Percentiles rank a stretch among this genome's conserved stretches.
phyloP scores from a whole-genome alignment of 2,113 vertebrate species.

The Xiphias gladius region DNA sequence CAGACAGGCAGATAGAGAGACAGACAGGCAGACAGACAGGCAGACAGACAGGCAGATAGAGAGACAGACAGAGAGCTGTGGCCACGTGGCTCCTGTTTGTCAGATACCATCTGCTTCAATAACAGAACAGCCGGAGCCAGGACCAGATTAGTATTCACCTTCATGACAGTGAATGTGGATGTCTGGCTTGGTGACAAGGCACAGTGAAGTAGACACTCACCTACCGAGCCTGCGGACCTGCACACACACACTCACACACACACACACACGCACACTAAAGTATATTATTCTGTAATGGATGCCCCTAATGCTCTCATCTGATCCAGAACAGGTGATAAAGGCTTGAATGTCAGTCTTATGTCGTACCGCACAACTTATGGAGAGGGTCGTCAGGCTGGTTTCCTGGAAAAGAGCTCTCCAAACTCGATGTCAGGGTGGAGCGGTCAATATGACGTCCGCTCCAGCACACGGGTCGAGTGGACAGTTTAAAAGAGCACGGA shows the following conservation, averaged over 20 bases:
- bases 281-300: slow-evolving; percentile 8
- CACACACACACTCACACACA: slow-evolving; percentile 16
- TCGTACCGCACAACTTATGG: slow-evolving; percentile 19
- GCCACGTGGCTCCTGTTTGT: slow-evolving; percentile 66
- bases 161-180: slow-evolving; percentile 67
- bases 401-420: slow-evolving; percentile 51
- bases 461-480: slow-evolving; percentile 34
- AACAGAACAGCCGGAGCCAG: slow-evolving; percentile 69
- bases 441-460: slow-evolving; percentile 53
- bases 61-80: slow-evolving; percentile 11
- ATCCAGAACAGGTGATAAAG: slow-evolving; percentile 42
- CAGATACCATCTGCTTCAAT: slow-evolving; percentile 80
- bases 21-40: neutral
- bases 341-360: slow-evolving; percentile 23
- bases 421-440: slow-evolving; percentile 26
- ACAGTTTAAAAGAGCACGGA: slow-evolving; percentile 34
- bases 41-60: slow-evolving; percentile 5
- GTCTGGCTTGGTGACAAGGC: slow-evolving; percentile 67
- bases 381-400: slow-evolving; percentile 32
- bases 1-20: neutral
- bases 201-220: slow-evolving; percentile 58
- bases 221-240: slow-evolving; percentile 64
- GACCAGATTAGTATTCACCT: slow-evolving; percentile 77
- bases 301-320: slow-evolving; percentile 11
- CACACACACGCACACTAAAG: neutral